Conservation (phyloP, 2,888 invertebrate genomes). For the Drosophila borborema region DNA sequence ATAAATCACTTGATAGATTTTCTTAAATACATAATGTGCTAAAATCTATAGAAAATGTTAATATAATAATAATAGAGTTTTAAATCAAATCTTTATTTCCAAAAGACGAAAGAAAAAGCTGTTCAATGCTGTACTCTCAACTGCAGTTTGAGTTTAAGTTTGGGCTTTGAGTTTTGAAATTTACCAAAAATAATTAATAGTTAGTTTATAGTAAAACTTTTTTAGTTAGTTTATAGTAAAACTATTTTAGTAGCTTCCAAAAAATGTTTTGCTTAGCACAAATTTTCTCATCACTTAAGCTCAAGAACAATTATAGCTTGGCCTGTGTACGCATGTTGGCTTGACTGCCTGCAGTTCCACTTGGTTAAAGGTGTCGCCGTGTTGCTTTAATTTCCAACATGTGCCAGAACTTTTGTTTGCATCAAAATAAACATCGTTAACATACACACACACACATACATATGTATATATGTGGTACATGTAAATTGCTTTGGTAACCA, state of each 20-base stretch:
- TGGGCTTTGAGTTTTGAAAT: background rate
- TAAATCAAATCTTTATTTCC: no score
- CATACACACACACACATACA: background rate
- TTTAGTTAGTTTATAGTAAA: background rate
- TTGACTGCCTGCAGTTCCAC: background rate
- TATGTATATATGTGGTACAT: slow-evolving; percentile 9
- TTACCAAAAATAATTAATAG: background rate
- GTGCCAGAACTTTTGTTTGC: slow-evolving; percentile 24
- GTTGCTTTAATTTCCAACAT: slow-evolving; percentile 32
- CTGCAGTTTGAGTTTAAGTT: background rate
- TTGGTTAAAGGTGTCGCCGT: slow-evolving; percentile 24
- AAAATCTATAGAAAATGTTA: no score
- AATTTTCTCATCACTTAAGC: background rate
- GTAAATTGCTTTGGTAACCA: slow-evolving; percentile 14
- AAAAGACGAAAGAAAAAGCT: no score
- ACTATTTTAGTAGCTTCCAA: background rate
- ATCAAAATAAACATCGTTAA: slow-evolving; percentile 7
- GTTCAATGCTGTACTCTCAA: background rate
- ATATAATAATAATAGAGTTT: no score
- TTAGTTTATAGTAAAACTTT: background rate
- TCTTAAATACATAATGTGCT: no score
- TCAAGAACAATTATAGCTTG: slow-evolving; percentile 3
- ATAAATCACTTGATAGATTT: no score
- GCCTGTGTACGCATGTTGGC: background rate
- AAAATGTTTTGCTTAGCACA: background rate